Percentiles rank a stretch among this genome's conserved stretches.
Conservation (phyloP, 1,140 invertebrate species). For the Laupala kohalensis region DNA sequence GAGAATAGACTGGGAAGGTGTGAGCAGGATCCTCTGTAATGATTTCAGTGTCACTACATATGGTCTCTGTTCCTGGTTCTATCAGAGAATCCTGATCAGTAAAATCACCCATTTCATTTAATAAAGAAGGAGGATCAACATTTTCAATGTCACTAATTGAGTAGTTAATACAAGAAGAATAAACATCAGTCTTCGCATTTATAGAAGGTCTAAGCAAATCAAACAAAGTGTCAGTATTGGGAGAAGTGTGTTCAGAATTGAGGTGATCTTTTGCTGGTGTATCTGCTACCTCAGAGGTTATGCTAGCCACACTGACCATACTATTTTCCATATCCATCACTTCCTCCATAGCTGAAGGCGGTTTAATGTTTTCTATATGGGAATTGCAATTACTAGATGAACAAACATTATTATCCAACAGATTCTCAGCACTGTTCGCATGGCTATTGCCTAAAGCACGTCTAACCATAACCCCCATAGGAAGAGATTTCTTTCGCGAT, state of each 20-base stretch:
- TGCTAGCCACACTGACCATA: slow-evolving; percentile 71
- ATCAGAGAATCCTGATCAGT: slow-evolving; percentile 40
- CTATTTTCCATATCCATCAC: slow-evolving; percentile 62
- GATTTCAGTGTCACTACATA: slow-evolving; percentile 37
- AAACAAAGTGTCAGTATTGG: slow-evolving; percentile 19
- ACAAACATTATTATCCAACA: slow-evolving; percentile 35
- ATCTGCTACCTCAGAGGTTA: slow-evolving; percentile 62
- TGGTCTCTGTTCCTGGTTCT: slow-evolving; percentile 40
- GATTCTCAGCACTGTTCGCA: slow-evolving; percentile 42
- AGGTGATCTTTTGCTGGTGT: slow-evolving; percentile 9
- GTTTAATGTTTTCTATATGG: slow-evolving; percentile 65
- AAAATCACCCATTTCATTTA: slow-evolving; percentile 44
- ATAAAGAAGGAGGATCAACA: slow-evolving; percentile 45
- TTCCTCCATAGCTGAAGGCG: slow-evolving; percentile 68
- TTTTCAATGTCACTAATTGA: slow-evolving; percentile 38
- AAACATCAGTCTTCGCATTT: slow-evolving; percentile 26
- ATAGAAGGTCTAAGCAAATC: slow-evolving; percentile 30
- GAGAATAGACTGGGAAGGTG: slow-evolving; percentile 17
- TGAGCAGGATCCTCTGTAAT: slow-evolving; percentile 21
- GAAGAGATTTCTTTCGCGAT: slow-evolving; percentile 49
- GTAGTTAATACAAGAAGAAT: slow-evolving; percentile 2
- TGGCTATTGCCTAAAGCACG: slow-evolving; percentile 47
- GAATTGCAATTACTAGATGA: slow-evolving; percentile 37
- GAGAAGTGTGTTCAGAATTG: slow-evolving; percentile 7
- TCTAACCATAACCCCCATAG: slow-evolving; percentile 50